Evolutionary conservation across 2,113 vertebrate species (phyloP), one percentile per base, ranked within the genome.

Genomic region (Larimichthys crocea): DNA sequence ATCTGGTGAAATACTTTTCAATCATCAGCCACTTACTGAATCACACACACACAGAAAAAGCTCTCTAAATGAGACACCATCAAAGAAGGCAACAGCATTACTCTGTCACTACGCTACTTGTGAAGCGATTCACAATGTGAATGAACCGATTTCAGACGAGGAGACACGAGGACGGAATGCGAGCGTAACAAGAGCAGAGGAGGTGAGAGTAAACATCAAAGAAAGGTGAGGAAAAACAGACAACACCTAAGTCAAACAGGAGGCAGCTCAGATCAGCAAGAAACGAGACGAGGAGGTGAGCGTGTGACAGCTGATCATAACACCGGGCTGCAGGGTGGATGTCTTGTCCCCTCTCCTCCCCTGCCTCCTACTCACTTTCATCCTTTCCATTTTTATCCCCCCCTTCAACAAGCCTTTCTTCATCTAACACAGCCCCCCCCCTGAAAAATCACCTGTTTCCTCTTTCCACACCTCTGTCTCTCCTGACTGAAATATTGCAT

Each of bases 291-390:
- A 74, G 31, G 69, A 64, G 80, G 52, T 68, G 80, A 79, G 40
- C 2, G 1, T 24, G 66, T 86, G 91, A 90, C 91, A 86, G 84
- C 80, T 80, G 88, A 87, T 87, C 76, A 86, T 5, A 82, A 83
- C 74, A 76, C 46, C 29, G 20, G 61, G 86, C 88, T 90, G 75
- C 9, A 90, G 82, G 91, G 61, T 42, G 63, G 67, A 87, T 72
- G 78, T 78, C 80, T 74, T 86, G 82, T 82, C 72, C 84, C 55
- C 46, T 80, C 73, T 62, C 44, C 57, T 84, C 55, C 17, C 31
- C 67, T 76, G 49, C n/a, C 78, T 79, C 42, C 60, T 40, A 3
- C 62, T 71, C 44, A 16, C 85, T 84, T 85, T 88, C 82, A 80
- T 84, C 82, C 74, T 57, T 69, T 35, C 31, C 35, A 74, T 75